Evolutionary conservation across 2,113 vertebrate genomes (phyloP), one percentile per base, ranked within the genome.

Genomic region (Saccopteryx bilineata): DNA sequence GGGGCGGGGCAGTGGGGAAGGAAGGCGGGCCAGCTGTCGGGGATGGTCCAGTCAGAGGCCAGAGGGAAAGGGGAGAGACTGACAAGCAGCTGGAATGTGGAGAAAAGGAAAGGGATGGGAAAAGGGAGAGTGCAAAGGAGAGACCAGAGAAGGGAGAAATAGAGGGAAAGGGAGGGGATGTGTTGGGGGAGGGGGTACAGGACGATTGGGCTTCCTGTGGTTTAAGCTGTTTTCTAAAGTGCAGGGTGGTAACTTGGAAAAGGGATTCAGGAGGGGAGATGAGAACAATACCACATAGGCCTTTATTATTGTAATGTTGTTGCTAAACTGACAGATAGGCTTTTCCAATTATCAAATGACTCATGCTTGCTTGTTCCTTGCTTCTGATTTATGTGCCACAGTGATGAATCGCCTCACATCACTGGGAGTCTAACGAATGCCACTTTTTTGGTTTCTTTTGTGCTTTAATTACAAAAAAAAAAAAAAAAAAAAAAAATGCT

Each of bases 131-230:
- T 12, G 46, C 15, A 56, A 26, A 75, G 14, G 39, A 83, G 48
- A 39, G 18, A n/a, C 13, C 18, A 19, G 61, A 68, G 69, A 24
- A 93, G 52, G 60, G 7, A 83, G 28, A 63, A 58, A 15, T 2
- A 26, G n/a, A 2, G 13, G n/a, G 13, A 46, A 66, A 5, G 21
- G 7, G 18, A 76, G 52, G 71, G 28, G 1, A 23, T 18, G 19
- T 15, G 18, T 0, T 10, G 9, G 23, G 31, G 23, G 12, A 68
- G n/a, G 33, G 0, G 15, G 28, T 1, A 1, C 4, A 31, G 4
- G 23, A 17, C 33, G 33, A 24, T 5, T 4, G 12, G 50, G 24
- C 1, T 60, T 92, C 58, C 39, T 50, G 1, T 1, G 1, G 7
- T n/a, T 23, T 48, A 12, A 4, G 1, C 76, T 17, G 9, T 79